Conservation (phyloP, 2,797 vertebrate species). For the Oryzias sinensis region DNA sequence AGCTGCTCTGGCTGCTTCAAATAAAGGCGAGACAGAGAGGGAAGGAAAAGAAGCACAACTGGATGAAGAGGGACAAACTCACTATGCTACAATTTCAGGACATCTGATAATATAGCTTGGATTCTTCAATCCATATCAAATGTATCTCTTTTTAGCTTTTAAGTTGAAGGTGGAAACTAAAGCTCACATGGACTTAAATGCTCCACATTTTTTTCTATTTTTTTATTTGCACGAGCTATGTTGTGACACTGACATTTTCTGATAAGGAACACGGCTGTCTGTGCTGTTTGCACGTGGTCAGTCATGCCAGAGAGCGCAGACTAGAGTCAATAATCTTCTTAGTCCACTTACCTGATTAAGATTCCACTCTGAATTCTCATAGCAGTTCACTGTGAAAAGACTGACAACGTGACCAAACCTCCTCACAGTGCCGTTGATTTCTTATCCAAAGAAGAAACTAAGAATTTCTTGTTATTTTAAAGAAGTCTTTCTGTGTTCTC, state of each 20-base stretch:
- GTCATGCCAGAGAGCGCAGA: not conserved
- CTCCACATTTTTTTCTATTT: constrained; percentile 9
- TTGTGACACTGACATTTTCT: constrained; percentile 13
- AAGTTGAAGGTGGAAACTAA: constrained; percentile 11
- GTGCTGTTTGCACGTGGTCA: not conserved
- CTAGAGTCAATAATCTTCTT: constrained; percentile 1
- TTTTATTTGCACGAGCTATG: constrained; percentile 7
- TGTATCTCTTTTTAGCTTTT: constrained; percentile 7
- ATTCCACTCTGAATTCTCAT: not conserved
- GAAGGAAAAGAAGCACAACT: not conserved
- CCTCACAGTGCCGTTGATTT: not conserved
- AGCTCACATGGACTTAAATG: constrained; percentile 20
- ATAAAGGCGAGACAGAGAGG: constrained; percentile 54
- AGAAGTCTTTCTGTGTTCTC: not conserved
- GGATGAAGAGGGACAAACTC: constrained; percentile 21
- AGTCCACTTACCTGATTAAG: not conserved
- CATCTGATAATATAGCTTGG: constrained; percentile 1
- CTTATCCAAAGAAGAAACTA: not conserved
- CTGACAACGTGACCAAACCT: constrained; percentile 4
- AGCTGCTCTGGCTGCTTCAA: constrained; percentile 90
- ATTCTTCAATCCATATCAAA: constrained; percentile 13
- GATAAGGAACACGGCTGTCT: constrained; percentile 3
- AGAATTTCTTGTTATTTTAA: not conserved
- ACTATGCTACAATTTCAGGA: not conserved
- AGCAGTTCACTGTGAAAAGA: constrained; percentile 1